These are phyloP conservation scores for Andricus curvator DNA, from an alignment of 2,888 invertebrate species.

Conservation along the genomic window DNA sequence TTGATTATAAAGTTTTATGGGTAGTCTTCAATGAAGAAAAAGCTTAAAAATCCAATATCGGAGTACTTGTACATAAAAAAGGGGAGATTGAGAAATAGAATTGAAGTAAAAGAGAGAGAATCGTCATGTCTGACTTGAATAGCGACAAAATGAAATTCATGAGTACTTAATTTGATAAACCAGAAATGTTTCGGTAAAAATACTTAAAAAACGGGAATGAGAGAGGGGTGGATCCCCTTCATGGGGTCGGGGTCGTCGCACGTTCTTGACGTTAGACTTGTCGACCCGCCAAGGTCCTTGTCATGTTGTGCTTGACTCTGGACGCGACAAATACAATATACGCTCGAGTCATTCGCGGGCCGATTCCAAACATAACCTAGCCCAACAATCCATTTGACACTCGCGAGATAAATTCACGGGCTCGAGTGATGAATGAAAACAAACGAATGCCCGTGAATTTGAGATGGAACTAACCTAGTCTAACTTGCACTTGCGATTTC, in stretches of 20 bases:
- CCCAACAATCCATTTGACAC: conserved; percentile 36
- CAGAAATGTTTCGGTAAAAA: not conserved
- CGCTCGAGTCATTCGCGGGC: conserved; percentile 1
- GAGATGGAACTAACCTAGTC: conserved; percentile 17
- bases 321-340: not conserved
- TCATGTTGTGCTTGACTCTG: conserved; percentile 46
- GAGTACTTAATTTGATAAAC: too few relatives aligned
- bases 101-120: not conserved
- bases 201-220: not conserved
- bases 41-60: not conserved
- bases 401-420: not conserved
- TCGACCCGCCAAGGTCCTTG: conserved; percentile 74
- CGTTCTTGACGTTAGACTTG: conserved; percentile 74
- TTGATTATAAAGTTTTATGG: not conserved
- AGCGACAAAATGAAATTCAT: too few relatives aligned
- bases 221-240: conserved; percentile 45
- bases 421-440: not conserved
- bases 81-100: too few relatives aligned
- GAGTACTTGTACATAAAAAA: too few relatives aligned
- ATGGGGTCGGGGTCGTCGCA: conserved; percentile 74
- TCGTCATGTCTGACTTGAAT: too few relatives aligned
- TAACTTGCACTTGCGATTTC: not conserved
- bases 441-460: not conserved
- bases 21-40: not conserved
- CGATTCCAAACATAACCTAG: conserved; percentile 43